Base-by-base conservation (phyloP, 2,113 vertebrate genomes). In the Macquaria australasica region DNA sequence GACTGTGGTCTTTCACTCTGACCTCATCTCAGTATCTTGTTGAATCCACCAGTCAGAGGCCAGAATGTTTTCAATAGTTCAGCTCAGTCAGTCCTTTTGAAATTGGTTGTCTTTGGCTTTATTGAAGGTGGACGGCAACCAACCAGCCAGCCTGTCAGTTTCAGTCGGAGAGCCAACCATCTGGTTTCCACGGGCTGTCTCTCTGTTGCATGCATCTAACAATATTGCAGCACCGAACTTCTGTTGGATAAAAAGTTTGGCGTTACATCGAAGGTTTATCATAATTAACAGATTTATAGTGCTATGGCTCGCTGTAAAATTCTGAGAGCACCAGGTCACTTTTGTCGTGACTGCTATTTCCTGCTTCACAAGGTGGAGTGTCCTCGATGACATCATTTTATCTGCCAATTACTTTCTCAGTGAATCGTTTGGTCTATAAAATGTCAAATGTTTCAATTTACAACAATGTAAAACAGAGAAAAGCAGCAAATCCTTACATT, bases 41-140 rank as follows among this genome's bases (percentile, higher is more conserved):
- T 81, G 60, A 66, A 77, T 56, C 78, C 83, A 85, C 77, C 90
- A 89, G 88, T 89, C 82, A 89, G 81, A 72, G 70, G 64, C 58
- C 84, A 59, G 51, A 21, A 25, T 53, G 83, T 77, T 83, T 81
- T 88, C 59, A 74, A 69, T 16, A 74, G 73, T 83, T 77, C 81
- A 73, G 92, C 93, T 89, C 91, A 96, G 85, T 92, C 89, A 87
- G 93, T 77, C n/a, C 58, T 71, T 84, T 79, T 70, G 9, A 48
- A 75, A 71, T 69, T 28, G 34, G 75, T 85, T 88, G 86, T 62
- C 20, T 77, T 75, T 83, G 58, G 85, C 67, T 83, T 79, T 68
- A 81, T 60, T 85, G 72, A 73, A 91, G 79, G 88, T 50, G 73
- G 62, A 84, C 25, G 62, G 41, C 51, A 64, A 74, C 50, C 39